phyloP scores from a whole-genome alignment of 2,797 vertebrate genomes.

The Chaetophractus vellerosus region DNA sequence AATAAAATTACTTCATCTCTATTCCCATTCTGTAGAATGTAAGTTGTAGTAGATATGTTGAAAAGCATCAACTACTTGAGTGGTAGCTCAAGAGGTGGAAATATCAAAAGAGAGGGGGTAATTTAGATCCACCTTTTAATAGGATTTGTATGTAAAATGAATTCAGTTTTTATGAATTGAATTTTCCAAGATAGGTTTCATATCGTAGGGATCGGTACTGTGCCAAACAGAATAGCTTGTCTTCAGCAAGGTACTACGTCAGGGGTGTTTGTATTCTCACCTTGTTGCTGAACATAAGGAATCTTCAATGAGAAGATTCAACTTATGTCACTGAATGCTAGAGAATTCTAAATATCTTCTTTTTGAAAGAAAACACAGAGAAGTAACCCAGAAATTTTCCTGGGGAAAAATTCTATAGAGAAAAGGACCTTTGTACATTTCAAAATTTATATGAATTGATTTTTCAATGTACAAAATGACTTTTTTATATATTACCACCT shows the following conservation, averaged over 20 bases:
- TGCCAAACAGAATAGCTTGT: constrained; percentile 7
- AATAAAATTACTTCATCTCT: not conserved
- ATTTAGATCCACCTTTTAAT: constrained; percentile 48
- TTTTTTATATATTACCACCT: constrained; percentile 12
- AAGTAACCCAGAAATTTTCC: constrained; percentile 22
- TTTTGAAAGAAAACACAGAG: constrained; percentile 51
- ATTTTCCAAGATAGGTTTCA: constrained; percentile 36
- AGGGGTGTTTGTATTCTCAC: not conserved
- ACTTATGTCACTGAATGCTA: not conserved
- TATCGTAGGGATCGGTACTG: not conserved
- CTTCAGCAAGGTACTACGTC: not conserved
- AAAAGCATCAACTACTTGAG: constrained; percentile 24
- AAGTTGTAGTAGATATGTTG: not conserved
- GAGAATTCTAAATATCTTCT: constrained; percentile 33
- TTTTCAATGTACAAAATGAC: constrained; percentile 41
- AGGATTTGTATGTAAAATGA: constrained; percentile 59
- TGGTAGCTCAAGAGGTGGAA: constrained; percentile 44
- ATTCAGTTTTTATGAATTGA: constrained; percentile 69
- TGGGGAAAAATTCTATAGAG: not conserved
- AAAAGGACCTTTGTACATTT: constrained; percentile 48
- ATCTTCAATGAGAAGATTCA: not conserved
- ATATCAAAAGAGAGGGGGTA: constrained; percentile 29
- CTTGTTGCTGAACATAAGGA: not conserved
- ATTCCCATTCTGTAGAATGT: not conserved
- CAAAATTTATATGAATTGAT: constrained; percentile 53